Percentiles rank a stretch among this genome's conserved stretches.
Conservation (phyloP, 2,888 invertebrate species). For the Spicauda simplicius region DNA sequence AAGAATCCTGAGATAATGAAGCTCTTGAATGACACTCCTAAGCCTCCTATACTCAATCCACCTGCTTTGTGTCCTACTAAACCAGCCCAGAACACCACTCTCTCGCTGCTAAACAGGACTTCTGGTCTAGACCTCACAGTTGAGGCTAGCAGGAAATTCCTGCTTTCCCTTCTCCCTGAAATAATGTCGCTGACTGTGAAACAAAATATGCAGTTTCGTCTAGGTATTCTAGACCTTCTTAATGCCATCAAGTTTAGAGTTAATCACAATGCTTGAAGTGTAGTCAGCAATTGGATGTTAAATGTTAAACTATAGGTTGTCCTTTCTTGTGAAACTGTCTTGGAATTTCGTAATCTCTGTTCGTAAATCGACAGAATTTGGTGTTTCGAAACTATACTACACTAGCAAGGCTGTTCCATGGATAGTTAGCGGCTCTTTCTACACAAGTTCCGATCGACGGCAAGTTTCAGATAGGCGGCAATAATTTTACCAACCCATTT, state of each 20-base stretch:
- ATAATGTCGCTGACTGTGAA: constrained; percentile 15
- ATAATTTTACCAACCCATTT: no score
- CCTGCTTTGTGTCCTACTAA: not conserved
- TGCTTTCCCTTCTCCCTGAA: constrained; percentile 21
- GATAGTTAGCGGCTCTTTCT: no score
- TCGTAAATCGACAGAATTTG: no score
- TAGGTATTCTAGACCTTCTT: constrained; percentile 19
- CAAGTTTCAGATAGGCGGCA: no score
- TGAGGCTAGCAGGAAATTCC: constrained; percentile 13
- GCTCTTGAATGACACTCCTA: constrained; percentile 7
- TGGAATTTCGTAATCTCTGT: no score
- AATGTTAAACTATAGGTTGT: no score
- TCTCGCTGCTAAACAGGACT: not conserved
- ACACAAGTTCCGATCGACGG: no score
- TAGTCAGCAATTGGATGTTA: no score
- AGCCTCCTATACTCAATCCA: not conserved
- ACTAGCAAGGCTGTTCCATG: no score
- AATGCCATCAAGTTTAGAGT: constrained; percentile 13
- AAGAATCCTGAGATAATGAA: constrained; percentile 28
- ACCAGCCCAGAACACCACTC: not conserved
- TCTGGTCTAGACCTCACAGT: not conserved
- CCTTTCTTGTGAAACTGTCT: no score
- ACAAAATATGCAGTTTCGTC: constrained; percentile 23
- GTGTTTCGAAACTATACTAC: no score
- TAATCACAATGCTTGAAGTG: not conserved